Evolutionary conservation across 2,797 vertebrate genomes (phyloP).

Genomic region (Gallirallus australis): DNA sequence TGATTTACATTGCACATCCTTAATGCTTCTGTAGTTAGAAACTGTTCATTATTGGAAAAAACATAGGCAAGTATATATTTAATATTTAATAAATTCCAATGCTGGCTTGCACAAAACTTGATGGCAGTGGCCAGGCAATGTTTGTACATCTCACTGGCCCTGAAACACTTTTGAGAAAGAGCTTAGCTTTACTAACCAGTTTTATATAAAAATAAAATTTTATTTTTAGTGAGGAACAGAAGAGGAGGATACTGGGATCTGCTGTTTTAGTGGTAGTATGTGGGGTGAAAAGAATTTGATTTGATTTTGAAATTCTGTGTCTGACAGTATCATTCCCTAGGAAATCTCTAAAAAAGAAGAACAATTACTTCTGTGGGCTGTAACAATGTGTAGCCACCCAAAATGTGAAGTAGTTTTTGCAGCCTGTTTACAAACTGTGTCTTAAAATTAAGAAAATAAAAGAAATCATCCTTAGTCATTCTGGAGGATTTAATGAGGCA

Average conservation of each 20-base stretch:
- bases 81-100: background rate
- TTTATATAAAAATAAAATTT: background rate
- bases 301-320: background rate
- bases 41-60: background rate
- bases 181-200: slow-evolving; percentile 8
- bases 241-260: background rate
- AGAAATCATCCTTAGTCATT: background rate
- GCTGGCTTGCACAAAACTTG: background rate
- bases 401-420: background rate
- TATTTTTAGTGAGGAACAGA: background rate
- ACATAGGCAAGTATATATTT: background rate
- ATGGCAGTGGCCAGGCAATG: background rate
- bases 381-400: background rate
- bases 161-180: background rate
- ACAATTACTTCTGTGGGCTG: background rate
- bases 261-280: background rate
- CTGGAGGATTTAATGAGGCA: background rate
- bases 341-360: background rate
- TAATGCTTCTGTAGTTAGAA: background rate
- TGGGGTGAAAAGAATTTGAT: background rate
- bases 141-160: background rate
- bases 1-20: background rate
- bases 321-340: background rate
- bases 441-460: background rate
- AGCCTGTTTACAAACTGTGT: background rate